Evolutionary conservation across 2,888 invertebrate species (phyloP).

Genomic region (Pheosia tremula): DNA sequence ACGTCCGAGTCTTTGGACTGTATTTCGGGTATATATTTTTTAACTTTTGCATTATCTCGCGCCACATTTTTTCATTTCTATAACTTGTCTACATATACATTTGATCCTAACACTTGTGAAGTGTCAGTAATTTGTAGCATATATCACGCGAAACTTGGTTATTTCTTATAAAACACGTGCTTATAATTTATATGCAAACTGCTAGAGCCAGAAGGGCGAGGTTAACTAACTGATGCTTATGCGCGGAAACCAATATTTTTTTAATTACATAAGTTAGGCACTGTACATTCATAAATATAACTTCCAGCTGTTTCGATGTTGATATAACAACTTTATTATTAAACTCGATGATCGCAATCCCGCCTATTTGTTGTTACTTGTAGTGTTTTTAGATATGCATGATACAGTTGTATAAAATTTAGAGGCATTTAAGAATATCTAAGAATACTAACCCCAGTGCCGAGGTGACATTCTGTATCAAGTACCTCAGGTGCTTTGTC

Average conservation of each 20-base stretch:
- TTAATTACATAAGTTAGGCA: conserved; percentile 20
- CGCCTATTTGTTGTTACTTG: conserved; percentile 65
- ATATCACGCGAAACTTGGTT: conserved; percentile 62
- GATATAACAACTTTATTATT: conserved; percentile 39
- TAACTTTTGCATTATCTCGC: conserved; percentile 52
- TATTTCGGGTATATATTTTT: conserved; percentile 64
- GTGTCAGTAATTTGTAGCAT: conserved; percentile 73
- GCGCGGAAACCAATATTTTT: conserved; percentile 52
- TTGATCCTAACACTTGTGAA: conserved; percentile 70
- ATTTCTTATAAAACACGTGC: conserved; percentile 69
- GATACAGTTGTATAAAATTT: conserved; percentile 52
- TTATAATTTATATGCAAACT: conserved; percentile 69
- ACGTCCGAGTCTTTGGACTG: conserved; percentile 66
- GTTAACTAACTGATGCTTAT: conserved; percentile 55
- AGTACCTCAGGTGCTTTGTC: too few relatives aligned
- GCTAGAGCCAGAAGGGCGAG: conserved; percentile 60
- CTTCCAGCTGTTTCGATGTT: conserved; percentile 27
- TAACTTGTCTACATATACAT: conserved; percentile 57
- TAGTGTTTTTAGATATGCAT: conserved; percentile 66
- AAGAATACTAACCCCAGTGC: too few relatives aligned
- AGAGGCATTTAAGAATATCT: conserved; percentile 7
- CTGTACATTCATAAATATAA: conserved; percentile 5
- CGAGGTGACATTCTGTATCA: too few relatives aligned
- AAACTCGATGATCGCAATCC: conserved; percentile 82
- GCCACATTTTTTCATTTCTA: conserved; percentile 58